These are phyloP conservation scores for Lepidocyrtoides sp. DNA, from an alignment of 2,888 invertebrate species.

Conservation along the genomic window DNA sequence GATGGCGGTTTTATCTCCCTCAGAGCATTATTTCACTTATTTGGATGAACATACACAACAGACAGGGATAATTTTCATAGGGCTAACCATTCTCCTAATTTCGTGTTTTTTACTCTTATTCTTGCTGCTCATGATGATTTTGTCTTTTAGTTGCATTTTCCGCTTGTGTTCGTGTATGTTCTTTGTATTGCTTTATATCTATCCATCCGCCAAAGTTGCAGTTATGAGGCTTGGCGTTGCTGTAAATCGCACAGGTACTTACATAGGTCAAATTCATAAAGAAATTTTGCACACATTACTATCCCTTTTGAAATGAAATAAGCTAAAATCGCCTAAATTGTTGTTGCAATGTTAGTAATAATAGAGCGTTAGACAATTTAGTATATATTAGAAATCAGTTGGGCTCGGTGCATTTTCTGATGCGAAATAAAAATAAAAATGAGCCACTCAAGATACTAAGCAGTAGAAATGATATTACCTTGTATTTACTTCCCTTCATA, in stretches of 20 bases:
- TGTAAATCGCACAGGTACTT: not conserved
- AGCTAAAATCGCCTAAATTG: not conserved
- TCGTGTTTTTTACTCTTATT: not conserved
- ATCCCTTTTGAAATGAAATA: not conserved
- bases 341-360: not conserved
- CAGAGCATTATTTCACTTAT: not conserved
- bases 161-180: not conserved
- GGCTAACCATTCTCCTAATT: not conserved
- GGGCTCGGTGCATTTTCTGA: not conserved
- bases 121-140: not conserved
- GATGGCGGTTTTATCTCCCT: conserved; percentile 55
- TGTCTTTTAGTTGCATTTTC: not conserved
- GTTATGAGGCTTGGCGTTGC: not conserved
- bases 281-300: not conserved
- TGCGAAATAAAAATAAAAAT: not conserved
- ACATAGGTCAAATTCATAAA: not conserved
- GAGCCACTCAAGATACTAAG: not conserved
- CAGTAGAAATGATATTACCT: no score
- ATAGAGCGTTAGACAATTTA: not conserved
- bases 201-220: not conserved
- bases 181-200: no score
- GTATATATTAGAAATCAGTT: not conserved
- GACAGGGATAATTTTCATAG: conserved; percentile 19
- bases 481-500: no score
- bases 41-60: not conserved